These are phyloP conservation scores for Limnodromus scolopaceus DNA, from an alignment of 2,797 vertebrate species.

Conservation along the genomic window DNA sequence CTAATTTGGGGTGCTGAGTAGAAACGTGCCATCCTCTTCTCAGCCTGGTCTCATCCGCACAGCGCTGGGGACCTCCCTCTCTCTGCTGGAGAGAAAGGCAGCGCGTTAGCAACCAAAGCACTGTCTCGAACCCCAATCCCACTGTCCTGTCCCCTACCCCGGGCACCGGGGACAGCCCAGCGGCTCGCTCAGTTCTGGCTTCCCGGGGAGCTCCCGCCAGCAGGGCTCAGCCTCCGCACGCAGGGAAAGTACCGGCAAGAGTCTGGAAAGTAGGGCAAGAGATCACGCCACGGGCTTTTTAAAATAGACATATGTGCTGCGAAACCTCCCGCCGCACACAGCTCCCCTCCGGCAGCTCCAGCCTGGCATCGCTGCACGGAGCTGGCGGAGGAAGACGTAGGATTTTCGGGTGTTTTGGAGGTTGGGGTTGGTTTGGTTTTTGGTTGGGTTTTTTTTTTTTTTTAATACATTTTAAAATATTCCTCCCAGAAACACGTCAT, in stretches of 20 bases:
- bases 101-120: not conserved
- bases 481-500: not conserved
- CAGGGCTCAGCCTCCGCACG: not conserved
- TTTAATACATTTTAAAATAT: not conserved
- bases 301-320: constrained; percentile 51
- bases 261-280: constrained; percentile 59
- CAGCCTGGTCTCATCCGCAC: not conserved
- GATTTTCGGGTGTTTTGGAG: not conserved
- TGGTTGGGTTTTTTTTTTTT: not conserved
- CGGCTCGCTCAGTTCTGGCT: rapidly evolving
- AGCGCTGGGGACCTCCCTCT: not conserved
- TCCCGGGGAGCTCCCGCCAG: not conserved
- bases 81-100: not conserved
- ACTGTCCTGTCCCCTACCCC: not conserved
- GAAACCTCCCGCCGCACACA: constrained; percentile 36
- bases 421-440: too few species aligned
- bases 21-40: not conserved
- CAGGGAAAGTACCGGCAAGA: constrained; percentile 17
- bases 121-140: not conserved
- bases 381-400: not conserved
- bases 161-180: not conserved
- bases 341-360: constrained; percentile 26
- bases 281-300: constrained; percentile 53
- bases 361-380: not conserved
- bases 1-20: not conserved